A percentile compares a stretch with the other conserved stretches of the same genome.
Conservation (phyloP, 1,140 invertebrate genomes). For the Cecropterus lyciades region DNA sequence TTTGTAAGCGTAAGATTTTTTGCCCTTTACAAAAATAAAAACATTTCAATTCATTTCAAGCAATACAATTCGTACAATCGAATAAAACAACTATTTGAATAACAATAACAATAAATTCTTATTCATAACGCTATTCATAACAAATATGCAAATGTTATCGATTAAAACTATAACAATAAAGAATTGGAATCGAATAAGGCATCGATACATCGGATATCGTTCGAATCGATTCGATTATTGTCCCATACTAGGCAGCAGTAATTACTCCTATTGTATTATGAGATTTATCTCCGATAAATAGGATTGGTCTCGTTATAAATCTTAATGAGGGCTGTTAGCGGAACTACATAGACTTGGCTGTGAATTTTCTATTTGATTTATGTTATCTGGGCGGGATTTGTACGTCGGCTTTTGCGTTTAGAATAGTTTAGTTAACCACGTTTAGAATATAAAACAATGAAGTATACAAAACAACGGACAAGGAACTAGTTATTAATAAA, state of each 20-base stretch:
- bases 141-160: conserved; percentile 66
- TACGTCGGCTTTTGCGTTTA: conserved; percentile 9
- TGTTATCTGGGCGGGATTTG: conserved; percentile 26
- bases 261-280: conserved; percentile 74
- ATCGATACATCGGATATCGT: conserved; percentile 65
- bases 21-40: too few relatives aligned
- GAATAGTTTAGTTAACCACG: neutral
- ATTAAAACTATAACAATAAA: conserved; percentile 78
- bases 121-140: conserved; percentile 40
- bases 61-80: neutral
- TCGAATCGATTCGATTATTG: conserved; percentile 72
- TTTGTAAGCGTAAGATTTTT: too few relatives aligned
- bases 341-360: conserved; percentile 9
- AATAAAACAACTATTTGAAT: conserved; percentile 18
- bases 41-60: too few relatives aligned
- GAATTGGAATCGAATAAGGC: conserved; percentile 69
- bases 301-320: conserved; percentile 40
- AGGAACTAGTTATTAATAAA: too few relatives aligned
- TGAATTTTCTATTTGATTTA: conserved; percentile 34
- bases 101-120: conserved; percentile 10
- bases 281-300: conserved; percentile 64
- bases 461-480: too few relatives aligned
- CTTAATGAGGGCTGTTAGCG: conserved; percentile 39
- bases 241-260: conserved; percentile 76
- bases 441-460: neutral